Base-by-base conservation (phyloP, 2,888 invertebrate species). In the Eilema sororculum region DNA sequence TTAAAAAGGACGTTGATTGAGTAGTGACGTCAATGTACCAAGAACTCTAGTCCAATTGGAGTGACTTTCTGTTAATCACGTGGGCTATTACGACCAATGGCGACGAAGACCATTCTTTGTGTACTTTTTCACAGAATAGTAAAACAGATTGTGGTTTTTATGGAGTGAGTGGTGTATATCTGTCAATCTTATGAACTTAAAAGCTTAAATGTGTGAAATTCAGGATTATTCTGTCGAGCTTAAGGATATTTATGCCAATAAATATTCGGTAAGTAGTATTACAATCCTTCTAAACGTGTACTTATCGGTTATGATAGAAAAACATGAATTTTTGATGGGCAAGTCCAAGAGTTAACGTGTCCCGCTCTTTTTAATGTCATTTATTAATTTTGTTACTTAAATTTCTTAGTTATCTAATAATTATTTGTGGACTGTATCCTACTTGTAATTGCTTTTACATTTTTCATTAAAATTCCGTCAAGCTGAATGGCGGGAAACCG, bases 201-300 rank as follows among this genome's bases (percentile, higher is more conserved):
- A 90, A 89, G 78, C 94, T 92, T 95, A 95, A 93, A 97, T 96
- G 96, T 96, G 96, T 95, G 96, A 97, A 96, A 96, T 97, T 94
- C 96, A 96, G 96, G 97, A 96, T 96, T 97, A 96, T 95, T 96
- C 96, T 84, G 91, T 95, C 89, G 96, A 96, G 96, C 97, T 96
- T 94, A 96, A 96, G 95, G 96, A 96, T 95, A 96, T 96, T 92
- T 96, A 96, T 92, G 89, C 93, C 84, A 95, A 95, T 95, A 96
- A 96, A 95, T 96, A 96, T 96, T 96, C 96, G 96, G 97, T 97
- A 95, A 97, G 97, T 96, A 71, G 71, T 77, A 65, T 81, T 83
- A 77, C 22, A 67, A 75, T 67, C 56, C 58, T 76, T 76, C 61
- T 75, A 72, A 72, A 65, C 75, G 67, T 68, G 65, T 72, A 76